Evolutionary conservation across 2,113 vertebrate genomes (phyloP).

Genomic region (Entomyzon cyanotis): DNA sequence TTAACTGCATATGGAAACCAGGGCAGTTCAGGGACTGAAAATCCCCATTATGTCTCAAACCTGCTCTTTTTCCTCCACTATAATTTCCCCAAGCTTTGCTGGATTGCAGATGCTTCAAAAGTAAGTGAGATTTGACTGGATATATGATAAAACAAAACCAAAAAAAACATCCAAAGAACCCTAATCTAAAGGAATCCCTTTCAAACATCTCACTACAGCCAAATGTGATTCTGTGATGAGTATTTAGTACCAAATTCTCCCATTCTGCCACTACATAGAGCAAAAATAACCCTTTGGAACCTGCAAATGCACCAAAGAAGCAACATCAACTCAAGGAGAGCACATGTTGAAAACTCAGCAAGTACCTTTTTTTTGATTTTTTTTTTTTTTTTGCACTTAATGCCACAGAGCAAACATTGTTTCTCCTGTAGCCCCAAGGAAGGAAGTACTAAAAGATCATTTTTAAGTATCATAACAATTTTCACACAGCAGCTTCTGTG

Average conservation of each 20-base stretch:
- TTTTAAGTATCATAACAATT: constrained; percentile 17
- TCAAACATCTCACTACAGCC: not conserved
- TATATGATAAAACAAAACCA: not conserved
- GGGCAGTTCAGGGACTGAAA: not conserved
- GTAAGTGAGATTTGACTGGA: not conserved
- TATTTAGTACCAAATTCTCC: not conserved
- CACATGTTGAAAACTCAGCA: not conserved
- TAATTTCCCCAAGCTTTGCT: not conserved
- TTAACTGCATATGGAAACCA: not conserved
- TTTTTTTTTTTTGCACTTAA: not conserved
- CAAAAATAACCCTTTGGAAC: not conserved
- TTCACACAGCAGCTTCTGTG: constrained; percentile 33
- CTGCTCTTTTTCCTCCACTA: not conserved
- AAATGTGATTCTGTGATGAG: not conserved
- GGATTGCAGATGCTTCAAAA: not conserved
- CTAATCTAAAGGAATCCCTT: not conserved
- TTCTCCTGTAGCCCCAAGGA: not conserved
- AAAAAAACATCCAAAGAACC: not conserved
- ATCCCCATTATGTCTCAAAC: not conserved
- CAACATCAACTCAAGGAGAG: not conserved
- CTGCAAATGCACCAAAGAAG: not conserved
- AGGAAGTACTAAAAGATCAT: constrained; percentile 20
- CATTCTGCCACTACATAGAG: not conserved
- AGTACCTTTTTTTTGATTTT: not conserved
- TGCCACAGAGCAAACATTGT: not conserved